phyloP scores from a whole-genome alignment of 2,888 invertebrate genomes.

The Epirrhoe alternata region DNA sequence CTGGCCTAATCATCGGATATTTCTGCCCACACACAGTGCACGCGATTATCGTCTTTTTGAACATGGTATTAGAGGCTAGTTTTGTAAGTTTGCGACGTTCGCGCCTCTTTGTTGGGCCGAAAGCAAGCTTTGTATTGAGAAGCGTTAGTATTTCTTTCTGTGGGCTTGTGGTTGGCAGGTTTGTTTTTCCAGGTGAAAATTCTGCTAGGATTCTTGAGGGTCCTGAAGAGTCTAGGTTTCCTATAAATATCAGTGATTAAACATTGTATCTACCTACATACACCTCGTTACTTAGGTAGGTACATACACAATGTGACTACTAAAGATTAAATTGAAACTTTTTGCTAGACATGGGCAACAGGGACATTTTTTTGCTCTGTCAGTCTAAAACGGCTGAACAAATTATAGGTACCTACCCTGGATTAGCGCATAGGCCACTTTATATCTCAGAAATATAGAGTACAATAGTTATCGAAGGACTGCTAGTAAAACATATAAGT shows the following conservation, averaged over 20 bases:
- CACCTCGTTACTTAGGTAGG: too few species aligned
- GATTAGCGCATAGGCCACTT: too few species aligned
- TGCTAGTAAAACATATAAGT: too few species aligned
- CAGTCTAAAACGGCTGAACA: too few species aligned
- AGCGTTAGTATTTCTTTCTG: conserved; percentile 18
- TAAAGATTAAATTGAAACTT: too few species aligned
- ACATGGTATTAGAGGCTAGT: neutral
- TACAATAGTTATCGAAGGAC: too few species aligned
- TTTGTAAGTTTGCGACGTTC: conserved; percentile 8
- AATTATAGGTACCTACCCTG: too few species aligned
- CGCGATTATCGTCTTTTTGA: conserved; percentile 11
- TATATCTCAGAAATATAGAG: too few species aligned
- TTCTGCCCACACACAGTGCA: conserved; percentile 19
- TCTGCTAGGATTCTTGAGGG: conserved; percentile 6
- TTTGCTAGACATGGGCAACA: too few species aligned
- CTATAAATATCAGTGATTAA: neutral
- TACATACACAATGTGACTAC: too few species aligned
- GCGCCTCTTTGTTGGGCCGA: conserved; percentile 1
- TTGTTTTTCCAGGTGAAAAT: conserved; percentile 15
- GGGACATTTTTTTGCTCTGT: neutral
- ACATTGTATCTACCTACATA: neutral
- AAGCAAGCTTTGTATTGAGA: conserved; percentile 8
- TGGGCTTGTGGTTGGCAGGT: conserved; percentile 11
- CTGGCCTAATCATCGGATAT: conserved; percentile 11
- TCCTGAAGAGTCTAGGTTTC: conserved; percentile 6